phyloP scores from a whole-genome alignment of 2,113 vertebrate genomes.

The Desmodus rotundus region DNA sequence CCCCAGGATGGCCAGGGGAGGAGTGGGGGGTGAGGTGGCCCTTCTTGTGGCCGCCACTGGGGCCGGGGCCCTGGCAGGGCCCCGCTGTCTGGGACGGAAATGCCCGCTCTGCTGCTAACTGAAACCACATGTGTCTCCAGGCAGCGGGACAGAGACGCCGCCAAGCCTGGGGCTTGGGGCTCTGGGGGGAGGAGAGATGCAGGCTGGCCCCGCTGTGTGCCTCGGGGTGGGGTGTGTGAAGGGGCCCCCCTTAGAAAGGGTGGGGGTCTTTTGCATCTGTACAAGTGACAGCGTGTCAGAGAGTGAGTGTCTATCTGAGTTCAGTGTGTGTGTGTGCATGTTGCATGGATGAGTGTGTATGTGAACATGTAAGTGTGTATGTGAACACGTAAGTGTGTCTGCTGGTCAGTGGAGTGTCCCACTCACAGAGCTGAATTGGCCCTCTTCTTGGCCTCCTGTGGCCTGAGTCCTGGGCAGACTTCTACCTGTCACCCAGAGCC shows the following conservation, averaged over 20 bases:
- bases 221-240: not conserved
- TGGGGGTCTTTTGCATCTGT: not conserved
- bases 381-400: not conserved
- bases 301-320: not conserved
- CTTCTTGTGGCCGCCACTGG: slow-evolving; percentile 6
- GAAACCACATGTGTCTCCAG: slow-evolving; percentile 71
- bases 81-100: slow-evolving; percentile 70
- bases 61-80: slow-evolving; percentile 58
- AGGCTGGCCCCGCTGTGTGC: not conserved
- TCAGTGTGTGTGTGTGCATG: not conserved
- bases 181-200: not conserved
- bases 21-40: not conserved
- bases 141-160: slow-evolving; percentile 46
- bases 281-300: not conserved
- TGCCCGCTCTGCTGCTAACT: slow-evolving; percentile 71
- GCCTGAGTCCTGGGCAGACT: not conserved
- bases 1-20: not conserved
- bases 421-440: not conserved
- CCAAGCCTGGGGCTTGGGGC: slow-evolving; percentile 15
- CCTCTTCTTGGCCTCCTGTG: not conserved
- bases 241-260: not conserved
- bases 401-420: not conserved
- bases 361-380: not conserved
- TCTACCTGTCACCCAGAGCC: not conserved
- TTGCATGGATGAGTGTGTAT: not conserved